Evolutionary conservation across 2,797 vertebrate genomes (phyloP).

Genomic region (Oryzias dopingdopingensis): DNA sequence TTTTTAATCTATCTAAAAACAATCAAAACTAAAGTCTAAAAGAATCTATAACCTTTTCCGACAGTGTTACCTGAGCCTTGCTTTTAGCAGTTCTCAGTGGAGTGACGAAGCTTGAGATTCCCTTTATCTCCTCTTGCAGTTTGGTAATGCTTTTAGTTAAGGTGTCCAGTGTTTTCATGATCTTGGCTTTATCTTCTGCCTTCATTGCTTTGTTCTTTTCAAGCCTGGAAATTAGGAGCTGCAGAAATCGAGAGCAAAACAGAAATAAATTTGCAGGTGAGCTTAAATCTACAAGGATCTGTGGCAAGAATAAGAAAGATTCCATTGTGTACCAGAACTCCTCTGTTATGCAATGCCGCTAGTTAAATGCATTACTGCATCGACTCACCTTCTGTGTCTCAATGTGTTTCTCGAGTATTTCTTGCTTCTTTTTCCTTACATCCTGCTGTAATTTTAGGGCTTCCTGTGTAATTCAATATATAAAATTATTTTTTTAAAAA

Average conservation of each 20-base stretch:
- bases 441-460: slow-evolving; percentile 93
- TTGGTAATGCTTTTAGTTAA: slow-evolving; percentile 94
- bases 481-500: too few species aligned
- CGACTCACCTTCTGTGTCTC: slow-evolving; percentile 89
- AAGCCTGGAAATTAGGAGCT: slow-evolving; percentile 96
- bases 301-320: not conserved
- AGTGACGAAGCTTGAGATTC: slow-evolving; percentile 76
- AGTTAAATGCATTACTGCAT: not conserved
- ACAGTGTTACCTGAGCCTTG: slow-evolving; percentile 86
- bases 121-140: slow-evolving; percentile 95
- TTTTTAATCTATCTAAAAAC: too few species aligned
- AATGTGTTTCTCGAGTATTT: slow-evolving; percentile 97
- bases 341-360: too few species aligned
- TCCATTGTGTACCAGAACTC: not conserved
- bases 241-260: not conserved
- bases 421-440: slow-evolving; percentile 95
- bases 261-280: not conserved
- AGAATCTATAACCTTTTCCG: too few species aligned
- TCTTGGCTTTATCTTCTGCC: slow-evolving; percentile 92
- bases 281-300: too few species aligned
- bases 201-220: slow-evolving; percentile 97
- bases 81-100: slow-evolving; percentile 83
- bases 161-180: slow-evolving; percentile 89
- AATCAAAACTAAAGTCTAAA: too few species aligned
- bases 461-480: slow-evolving; percentile 76